Percentiles rank a stretch among this genome's conserved stretches.
phyloP scores from a whole-genome alignment of 2,797 vertebrate species.

The Sciurus carolinensis region DNA sequence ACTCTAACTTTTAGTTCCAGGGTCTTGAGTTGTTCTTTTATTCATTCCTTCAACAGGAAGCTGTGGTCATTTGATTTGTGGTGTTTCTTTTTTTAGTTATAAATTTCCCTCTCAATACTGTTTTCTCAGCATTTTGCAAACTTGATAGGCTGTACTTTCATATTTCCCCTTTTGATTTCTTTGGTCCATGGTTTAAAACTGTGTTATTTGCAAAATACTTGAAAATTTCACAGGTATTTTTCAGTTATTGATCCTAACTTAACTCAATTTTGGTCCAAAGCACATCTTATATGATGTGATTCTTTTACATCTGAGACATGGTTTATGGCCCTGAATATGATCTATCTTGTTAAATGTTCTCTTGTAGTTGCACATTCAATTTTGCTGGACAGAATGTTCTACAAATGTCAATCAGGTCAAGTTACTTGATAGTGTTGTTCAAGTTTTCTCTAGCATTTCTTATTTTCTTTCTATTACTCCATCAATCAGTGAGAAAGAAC shows the following conservation, averaged over 20 bases:
- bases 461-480: constrained; percentile 24
- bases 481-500: constrained; percentile 36
- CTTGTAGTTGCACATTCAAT: background rate
- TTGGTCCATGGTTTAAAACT: background rate
- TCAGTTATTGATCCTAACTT: constrained; percentile 41
- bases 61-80: background rate
- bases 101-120: background rate
- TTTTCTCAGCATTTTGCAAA: background rate
- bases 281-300: background rate
- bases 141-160: background rate
- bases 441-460: background rate
- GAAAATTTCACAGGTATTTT: constrained; percentile 6
- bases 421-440: background rate
- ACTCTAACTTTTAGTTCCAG: constrained; percentile 32
- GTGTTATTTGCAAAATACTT: background rate
- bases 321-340: constrained; percentile 15
- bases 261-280: constrained; percentile 58
- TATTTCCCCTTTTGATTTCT: constrained; percentile 26
- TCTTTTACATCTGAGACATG: constrained; percentile 53
- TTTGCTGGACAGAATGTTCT: background rate
- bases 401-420: constrained; percentile 7
- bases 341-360: background rate
- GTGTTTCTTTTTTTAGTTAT: constrained; percentile 23
- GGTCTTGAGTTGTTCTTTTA: constrained; percentile 35
- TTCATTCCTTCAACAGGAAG: constrained; percentile 27